Percentiles rank a stretch among this genome's conserved stretches.
Conservation (phyloP, 2,888 invertebrate species). For the Opisthograptis luteolata region DNA sequence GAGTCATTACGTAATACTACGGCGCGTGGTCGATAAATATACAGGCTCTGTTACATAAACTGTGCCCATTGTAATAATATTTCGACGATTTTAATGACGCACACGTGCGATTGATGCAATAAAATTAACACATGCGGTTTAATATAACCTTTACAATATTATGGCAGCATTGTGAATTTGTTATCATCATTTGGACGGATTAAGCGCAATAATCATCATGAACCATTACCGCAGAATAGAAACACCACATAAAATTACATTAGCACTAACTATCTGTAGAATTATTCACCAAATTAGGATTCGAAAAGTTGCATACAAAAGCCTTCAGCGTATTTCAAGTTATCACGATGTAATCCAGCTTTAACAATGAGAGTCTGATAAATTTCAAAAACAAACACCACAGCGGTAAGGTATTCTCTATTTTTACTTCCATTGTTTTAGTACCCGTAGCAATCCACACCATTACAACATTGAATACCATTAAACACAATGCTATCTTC, state of each 20-base stretch:
- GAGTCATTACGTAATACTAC: slow-evolving; percentile 49
- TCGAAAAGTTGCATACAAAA: no score
- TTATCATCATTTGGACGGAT: no score
- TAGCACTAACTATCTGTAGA: no score
- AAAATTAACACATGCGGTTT: slow-evolving; percentile 1
- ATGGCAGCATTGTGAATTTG: neutral
- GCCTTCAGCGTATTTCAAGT: no score
- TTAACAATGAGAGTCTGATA: no score
- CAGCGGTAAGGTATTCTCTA: neutral
- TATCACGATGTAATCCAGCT: no score
- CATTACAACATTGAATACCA: slow-evolving; percentile 11
- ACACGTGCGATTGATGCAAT: slow-evolving; percentile 10
- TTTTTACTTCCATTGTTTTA: slow-evolving; percentile 6
- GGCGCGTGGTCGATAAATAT: slow-evolving; percentile 32
- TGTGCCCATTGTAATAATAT: no score
- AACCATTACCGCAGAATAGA: no score
- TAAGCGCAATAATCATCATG: no score
- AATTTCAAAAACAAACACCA: neutral
- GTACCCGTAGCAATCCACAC: neutral
- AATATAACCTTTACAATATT: neutral
- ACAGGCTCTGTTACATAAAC: slow-evolving; percentile 15
- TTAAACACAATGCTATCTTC: slow-evolving; percentile 24
- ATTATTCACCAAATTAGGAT: no score
- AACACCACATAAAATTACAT: no score
- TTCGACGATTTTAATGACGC: neutral